Evolutionary conservation across 2,888 invertebrate species (phyloP).

Genomic region (Lithophane ornitopus): DNA sequence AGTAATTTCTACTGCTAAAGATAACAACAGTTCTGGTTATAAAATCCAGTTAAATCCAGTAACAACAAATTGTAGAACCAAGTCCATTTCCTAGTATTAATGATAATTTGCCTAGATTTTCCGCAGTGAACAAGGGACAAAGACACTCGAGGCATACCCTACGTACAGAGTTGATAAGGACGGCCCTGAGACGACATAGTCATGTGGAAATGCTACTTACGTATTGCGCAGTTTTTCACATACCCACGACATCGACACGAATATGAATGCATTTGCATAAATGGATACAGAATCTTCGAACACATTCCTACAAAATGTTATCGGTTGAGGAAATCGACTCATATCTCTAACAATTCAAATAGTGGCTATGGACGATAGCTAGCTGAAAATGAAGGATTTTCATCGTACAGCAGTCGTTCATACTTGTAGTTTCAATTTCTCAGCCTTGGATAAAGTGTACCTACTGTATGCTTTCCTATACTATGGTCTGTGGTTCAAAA

Average conservation of each 20-base stretch:
- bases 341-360: neutral
- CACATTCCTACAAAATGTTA: conserved; percentile 3
- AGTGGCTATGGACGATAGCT: neutral
- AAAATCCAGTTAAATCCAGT: conserved; percentile 20
- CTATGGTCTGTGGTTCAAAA: neutral
- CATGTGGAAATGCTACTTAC: conserved; percentile 34
- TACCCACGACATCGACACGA: conserved; percentile 19
- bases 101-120: conserved; percentile 47
- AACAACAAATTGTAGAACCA: conserved; percentile 12
- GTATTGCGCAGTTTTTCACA: conserved; percentile 59
- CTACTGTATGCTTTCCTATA: neutral
- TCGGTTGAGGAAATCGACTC: conserved; percentile 19
- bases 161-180: conserved; percentile 44
- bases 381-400: neutral
- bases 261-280: conserved; percentile 47
- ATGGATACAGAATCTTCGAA: conserved; percentile 10
- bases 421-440: neutral
- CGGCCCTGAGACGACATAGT: conserved; percentile 47
- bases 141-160: conserved; percentile 40
- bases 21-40: conserved; percentile 21
- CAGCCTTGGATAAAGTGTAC: neutral
- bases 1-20: conserved; percentile 17
- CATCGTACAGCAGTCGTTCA: neutral
- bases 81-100: conserved; percentile 47
- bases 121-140: conserved; percentile 54